A percentile compares a stretch with the other conserved stretches of the same genome.
Evolutionary conservation across 2,888 invertebrate genomes (phyloP).

Genomic region (Lycocerus yunnanus): DNA sequence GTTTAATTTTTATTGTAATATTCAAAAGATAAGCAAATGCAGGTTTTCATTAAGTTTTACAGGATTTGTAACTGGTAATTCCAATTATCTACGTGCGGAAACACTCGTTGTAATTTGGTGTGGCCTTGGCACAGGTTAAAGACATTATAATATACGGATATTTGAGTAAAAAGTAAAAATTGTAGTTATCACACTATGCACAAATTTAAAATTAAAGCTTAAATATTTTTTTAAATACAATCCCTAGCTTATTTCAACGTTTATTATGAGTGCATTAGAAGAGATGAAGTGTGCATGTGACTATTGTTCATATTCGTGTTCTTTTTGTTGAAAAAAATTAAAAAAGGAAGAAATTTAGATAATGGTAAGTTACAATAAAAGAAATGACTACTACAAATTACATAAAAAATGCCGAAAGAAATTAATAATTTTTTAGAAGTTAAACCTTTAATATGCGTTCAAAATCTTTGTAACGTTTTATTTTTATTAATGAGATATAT

Average conservation of each 20-base stretch:
- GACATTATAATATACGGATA: background rate
- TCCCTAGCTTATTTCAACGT: background rate
- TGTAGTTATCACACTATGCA: background rate
- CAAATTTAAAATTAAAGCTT: background rate
- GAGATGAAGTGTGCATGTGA: background rate
- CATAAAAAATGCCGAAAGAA: too few relatives aligned
- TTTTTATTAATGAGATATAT: too few relatives aligned
- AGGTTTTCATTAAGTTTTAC: background rate
- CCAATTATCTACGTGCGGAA: background rate
- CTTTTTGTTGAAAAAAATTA: background rate
- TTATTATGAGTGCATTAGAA: background rate
- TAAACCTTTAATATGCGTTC: too few relatives aligned
- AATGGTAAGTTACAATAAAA: background rate
- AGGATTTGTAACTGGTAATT: background rate
- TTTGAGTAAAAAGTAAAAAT: too few relatives aligned
- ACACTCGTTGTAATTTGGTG: background rate
- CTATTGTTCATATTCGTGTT: background rate
- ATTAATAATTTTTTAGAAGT: too few relatives aligned
- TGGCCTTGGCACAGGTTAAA: background rate
- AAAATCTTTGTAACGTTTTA: too few relatives aligned
- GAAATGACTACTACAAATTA: too few relatives aligned
- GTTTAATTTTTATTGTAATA: background rate
- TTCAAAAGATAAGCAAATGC: background rate
- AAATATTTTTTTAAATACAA: background rate
- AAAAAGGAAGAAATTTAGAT: background rate